phyloP scores from a whole-genome alignment of 1,140 invertebrate species.

The Elymnias hypermnestra region DNA sequence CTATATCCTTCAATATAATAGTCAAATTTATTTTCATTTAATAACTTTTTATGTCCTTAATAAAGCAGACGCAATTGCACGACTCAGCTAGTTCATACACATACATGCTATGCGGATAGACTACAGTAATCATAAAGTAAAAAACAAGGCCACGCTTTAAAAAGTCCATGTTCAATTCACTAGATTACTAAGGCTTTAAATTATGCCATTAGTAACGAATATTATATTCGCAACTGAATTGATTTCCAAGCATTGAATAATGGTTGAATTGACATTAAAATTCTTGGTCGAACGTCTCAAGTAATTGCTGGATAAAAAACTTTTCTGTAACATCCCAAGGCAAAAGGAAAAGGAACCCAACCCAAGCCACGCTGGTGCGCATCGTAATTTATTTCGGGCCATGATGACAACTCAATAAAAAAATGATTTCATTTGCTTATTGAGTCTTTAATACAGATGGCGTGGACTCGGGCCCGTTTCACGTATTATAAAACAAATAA shows the following conservation, averaged over 20 bases:
- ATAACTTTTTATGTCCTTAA: too few relatives aligned
- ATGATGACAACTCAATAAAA: conserved; percentile 68
- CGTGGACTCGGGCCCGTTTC: neutral
- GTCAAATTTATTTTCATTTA: too few relatives aligned
- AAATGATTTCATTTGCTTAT: conserved; percentile 76
- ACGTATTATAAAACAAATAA: conserved; percentile 4
- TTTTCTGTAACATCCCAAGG: conserved; percentile 59
- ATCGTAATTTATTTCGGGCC: conserved; percentile 13
- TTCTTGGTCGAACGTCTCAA: conserved; percentile 63
- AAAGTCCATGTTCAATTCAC: too few relatives aligned
- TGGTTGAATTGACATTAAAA: conserved; percentile 72
- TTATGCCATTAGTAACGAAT: too few relatives aligned
- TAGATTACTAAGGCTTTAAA: too few relatives aligned
- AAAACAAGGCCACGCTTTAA: too few relatives aligned
- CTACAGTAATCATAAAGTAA: too few relatives aligned
- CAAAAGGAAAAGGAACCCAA: conserved; percentile 51
- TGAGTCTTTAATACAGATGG: conserved; percentile 69
- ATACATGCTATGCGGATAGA: too few relatives aligned
- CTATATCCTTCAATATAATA: too few relatives aligned
- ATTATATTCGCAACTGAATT: conserved; percentile 30
- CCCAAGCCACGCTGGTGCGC: conserved; percentile 17
- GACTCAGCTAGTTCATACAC: too few relatives aligned
- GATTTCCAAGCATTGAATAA: conserved; percentile 64
- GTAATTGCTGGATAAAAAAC: conserved; percentile 74
- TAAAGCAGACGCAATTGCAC: too few relatives aligned